phyloP scores from a whole-genome alignment of 2,113 vertebrate species.

The Glaucidium brasilianum region DNA sequence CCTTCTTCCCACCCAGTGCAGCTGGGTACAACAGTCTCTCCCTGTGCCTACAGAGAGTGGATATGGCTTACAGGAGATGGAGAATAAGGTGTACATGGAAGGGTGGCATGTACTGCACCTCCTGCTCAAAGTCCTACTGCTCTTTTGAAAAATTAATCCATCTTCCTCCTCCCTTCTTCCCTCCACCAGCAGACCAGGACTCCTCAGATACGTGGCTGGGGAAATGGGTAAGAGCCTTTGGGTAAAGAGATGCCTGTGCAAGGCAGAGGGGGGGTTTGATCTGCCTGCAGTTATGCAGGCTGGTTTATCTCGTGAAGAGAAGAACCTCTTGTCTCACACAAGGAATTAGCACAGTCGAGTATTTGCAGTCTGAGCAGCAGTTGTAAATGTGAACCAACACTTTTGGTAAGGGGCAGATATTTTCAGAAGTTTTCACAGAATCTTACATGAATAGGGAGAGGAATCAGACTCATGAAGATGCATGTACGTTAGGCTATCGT shows the following conservation, averaged over 20 bases:
- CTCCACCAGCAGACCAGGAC: not conserved
- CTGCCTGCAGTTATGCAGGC: not conserved
- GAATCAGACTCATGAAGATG: fast-evolving
- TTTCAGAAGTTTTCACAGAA: not conserved
- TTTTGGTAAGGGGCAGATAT: not conserved
- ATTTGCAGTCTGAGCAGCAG: fast-evolving
- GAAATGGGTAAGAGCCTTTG: not conserved
- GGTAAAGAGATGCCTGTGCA: not conserved
- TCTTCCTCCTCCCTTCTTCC: not conserved
- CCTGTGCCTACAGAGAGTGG: fast-evolving
- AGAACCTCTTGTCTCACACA: not conserved
- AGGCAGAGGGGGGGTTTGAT: not conserved
- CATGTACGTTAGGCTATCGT: fast-evolving
- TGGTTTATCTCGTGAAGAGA: not conserved
- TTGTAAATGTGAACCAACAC: fast-evolving
- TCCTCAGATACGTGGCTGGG: no score
- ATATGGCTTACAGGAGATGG: no score
- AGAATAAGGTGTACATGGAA: not conserved
- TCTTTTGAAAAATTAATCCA: not conserved
- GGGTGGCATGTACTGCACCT: not conserved
- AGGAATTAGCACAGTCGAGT: fast-evolving
- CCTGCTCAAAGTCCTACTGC: not conserved
- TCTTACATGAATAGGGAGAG: not conserved
- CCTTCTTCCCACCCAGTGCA: fast-evolving
- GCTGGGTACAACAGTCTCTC: not conserved